Percentiles rank a stretch among this genome's conserved stretches.
These are phyloP conservation scores for Encarsia formosa DNA, from an alignment of 2,888 invertebrate species.

Conservation along the genomic window DNA sequence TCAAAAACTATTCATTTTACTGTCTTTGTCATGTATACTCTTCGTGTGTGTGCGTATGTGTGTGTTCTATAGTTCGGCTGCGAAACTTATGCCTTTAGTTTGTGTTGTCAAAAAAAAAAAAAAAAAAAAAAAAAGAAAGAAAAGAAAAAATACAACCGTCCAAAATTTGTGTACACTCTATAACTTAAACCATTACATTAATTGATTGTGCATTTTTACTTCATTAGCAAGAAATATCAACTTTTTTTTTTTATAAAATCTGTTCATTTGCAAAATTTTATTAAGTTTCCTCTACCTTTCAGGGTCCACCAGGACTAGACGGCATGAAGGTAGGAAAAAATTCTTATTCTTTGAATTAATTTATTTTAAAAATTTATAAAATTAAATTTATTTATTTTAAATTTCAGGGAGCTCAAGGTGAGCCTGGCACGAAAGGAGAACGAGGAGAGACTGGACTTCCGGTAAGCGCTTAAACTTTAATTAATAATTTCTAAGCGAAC, in stretches of 20 bases:
- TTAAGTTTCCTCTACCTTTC: slow-evolving; percentile 59
- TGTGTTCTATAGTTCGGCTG: not conserved
- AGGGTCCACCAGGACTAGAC: slow-evolving; percentile 92
- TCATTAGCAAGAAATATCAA: slow-evolving; percentile 4
- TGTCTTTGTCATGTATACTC: not conserved
- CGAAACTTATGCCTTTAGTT: not conserved
- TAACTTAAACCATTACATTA: too few species aligned
- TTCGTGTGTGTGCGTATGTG: not conserved
- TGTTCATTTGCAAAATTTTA: slow-evolving; percentile 42
- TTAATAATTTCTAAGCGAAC: not conserved
- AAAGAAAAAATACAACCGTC: not conserved
- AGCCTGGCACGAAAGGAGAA: slow-evolving; percentile 88
- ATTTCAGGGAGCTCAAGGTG: slow-evolving; percentile 84
- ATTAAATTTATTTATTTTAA: not conserved
- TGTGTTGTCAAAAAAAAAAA: too few species aligned
- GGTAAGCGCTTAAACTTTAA: slow-evolving; percentile 57
- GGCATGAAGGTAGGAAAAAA: slow-evolving; percentile 82
- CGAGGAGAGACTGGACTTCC: slow-evolving; percentile 90
- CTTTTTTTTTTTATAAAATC: slow-evolving; percentile 17
- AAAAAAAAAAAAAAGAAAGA: not conserved
- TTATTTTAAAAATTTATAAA: not conserved
- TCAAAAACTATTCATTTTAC: not conserved
- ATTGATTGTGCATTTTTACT: slow-evolving; percentile 2
- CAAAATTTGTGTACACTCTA: too few species aligned
- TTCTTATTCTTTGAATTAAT: not conserved